These are phyloP conservation scores for Callithrix jacchus DNA, from an alignment of 2,113 vertebrate genomes.

Conservation along the genomic window DNA sequence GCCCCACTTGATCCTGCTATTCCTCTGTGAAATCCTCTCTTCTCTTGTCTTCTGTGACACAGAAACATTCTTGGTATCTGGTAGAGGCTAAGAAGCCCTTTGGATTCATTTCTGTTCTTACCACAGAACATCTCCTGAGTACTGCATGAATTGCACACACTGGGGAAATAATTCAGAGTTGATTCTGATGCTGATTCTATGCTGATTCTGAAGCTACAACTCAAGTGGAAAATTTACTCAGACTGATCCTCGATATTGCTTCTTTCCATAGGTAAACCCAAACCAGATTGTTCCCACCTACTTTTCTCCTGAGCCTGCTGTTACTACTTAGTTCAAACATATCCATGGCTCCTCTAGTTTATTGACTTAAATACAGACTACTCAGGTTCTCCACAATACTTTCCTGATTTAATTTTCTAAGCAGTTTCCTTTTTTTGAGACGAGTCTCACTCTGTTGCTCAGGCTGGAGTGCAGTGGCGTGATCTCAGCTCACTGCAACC, in stretches of 20 bases:
- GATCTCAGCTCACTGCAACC: too few relatives aligned
- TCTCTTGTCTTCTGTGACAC: neutral
- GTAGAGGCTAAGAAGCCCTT: neutral
- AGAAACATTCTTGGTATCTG: neutral
- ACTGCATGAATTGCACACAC: neutral
- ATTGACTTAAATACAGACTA: neutral
- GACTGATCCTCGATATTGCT: neutral
- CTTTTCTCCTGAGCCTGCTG: slow-evolving; percentile 7
- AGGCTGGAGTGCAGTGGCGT: too few relatives aligned
- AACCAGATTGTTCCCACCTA: neutral
- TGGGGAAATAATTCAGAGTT: neutral
- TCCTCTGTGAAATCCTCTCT: slow-evolving; percentile 2
- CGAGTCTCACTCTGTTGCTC: too few relatives aligned
- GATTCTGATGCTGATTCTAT: too few relatives aligned
- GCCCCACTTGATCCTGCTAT: neutral
- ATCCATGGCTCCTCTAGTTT: neutral
- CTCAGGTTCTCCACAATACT: neutral
- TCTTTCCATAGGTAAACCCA: neutral
- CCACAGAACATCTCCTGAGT: neutral
- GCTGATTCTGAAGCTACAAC: slow-evolving; percentile 13
- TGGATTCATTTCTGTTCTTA: neutral
- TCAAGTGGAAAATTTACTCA: neutral
- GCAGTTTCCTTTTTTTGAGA: neutral
- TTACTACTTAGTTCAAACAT: neutral
- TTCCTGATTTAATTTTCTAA: neutral